Base-by-base conservation (phyloP, 2,113 vertebrate species). In the Hippopotamus amphibius region DNA sequence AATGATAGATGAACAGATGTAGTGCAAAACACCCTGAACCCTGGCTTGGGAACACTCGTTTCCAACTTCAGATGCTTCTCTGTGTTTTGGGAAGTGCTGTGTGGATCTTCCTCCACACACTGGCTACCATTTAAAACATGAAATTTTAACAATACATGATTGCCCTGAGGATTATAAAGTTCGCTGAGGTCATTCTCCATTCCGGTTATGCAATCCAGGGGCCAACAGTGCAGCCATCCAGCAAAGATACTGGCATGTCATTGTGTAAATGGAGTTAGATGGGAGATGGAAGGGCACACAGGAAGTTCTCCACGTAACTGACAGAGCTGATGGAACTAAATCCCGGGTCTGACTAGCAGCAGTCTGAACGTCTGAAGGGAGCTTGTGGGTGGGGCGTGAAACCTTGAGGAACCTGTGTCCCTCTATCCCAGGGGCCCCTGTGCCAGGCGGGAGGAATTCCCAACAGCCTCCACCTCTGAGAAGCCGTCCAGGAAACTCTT, bases 1-100 rank as follows among this genome's bases (percentile, higher is more conserved):
- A 13, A 10, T 0, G 22, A 43, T 5, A n/a, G 59, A 13, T 0
- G n/a, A 79, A n/a, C 2, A 24, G 33, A 17, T 9, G 0, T 9
- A 7, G 8, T 11, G 28, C 3, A 77, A 72, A 48, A 57, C 33
- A 37, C 9, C 1, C 13, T 41, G 13, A 43, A 46, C 22, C 16
- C 5, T 33, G 3, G 7, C 74, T 59, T 19, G 19, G 41, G 24
- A 55, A 33, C 17, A 48, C 33, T 43, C 48, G 21, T n/a, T 66
- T 57, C 71, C 14, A 57, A 26, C 24, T 21, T 11, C 7, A n/a
- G 61, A 55, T 8, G 17, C 43, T 81, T 10, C 26, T 15, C 48
- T 26, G 21, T 19, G 63, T 46, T 57, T 9, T 10, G 41, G 37
- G 22, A 65, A 89, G 68, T 2, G 9, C 28, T 13, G n/a, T 26